Evolutionary conservation across 2,113 vertebrate species (phyloP).

Genomic region (Lampris megalopsis): DNA sequence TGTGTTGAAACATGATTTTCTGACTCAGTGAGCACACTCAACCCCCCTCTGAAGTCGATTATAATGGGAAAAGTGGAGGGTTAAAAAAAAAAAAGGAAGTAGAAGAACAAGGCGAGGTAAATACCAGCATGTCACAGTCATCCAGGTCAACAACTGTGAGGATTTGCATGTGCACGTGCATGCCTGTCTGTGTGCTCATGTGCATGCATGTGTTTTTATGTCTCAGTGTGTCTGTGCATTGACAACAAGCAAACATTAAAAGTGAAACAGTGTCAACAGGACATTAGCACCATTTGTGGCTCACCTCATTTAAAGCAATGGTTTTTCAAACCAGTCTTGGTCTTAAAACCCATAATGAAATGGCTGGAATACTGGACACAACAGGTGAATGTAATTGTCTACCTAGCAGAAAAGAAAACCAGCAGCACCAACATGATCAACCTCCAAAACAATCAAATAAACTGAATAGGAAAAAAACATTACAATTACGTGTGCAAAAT

Average conservation of each 20-base stretch:
- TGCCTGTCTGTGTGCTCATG: not conserved
- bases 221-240: no score
- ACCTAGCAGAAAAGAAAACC: no score
- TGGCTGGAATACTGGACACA: no score
- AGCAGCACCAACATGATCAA: no score
- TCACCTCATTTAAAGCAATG: not conserved
- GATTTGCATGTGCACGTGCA: not conserved
- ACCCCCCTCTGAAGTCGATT: conserved; percentile 31
- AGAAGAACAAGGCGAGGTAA: conserved; percentile 12
- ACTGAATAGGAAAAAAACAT: no score
- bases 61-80: conserved; percentile 21
- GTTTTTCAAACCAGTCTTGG: no score
- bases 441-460: no score
- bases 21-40: conserved; percentile 46
- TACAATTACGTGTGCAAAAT: no score
- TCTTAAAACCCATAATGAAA: no score
- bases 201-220: not conserved
- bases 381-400: no score
- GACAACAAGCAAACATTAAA: not conserved
- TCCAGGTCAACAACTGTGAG: not conserved
- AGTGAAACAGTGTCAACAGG: not conserved
- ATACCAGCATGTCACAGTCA: conserved; percentile 32
- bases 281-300: conserved; percentile 7
- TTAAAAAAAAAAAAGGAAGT: conserved; percentile 31
- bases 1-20: conserved; percentile 60